phyloP scores from a whole-genome alignment of 1,140 invertebrate genomes.

The Sitophilus oryzae region DNA sequence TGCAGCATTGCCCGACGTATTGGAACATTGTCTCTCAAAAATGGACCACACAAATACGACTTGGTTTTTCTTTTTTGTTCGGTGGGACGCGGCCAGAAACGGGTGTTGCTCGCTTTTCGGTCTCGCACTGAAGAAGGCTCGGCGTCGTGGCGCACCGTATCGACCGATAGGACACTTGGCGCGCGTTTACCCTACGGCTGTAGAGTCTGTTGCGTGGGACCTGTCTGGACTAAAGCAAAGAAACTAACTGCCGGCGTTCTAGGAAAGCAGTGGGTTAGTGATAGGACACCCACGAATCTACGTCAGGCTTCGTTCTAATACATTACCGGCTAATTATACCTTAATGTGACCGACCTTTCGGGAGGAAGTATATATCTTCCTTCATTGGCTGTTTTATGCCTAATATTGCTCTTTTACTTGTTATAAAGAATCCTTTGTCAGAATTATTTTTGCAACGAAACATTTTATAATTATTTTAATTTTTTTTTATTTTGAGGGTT shows the following conservation, averaged over 20 bases:
- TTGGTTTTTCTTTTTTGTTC: not conserved
- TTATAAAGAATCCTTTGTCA: no score
- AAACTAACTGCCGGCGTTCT: not conserved
- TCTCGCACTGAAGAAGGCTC: not conserved
- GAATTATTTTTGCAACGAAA: no score
- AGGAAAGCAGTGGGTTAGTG: not conserved
- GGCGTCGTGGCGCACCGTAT: not conserved
- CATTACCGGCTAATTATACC: no score
- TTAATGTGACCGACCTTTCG: no score
- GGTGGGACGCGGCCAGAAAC: not conserved
- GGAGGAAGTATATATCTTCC: no score
- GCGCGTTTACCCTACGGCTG: not conserved
- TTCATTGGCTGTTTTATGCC: no score
- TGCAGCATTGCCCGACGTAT: not conserved
- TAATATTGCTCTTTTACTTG: no score
- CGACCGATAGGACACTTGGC: not conserved
- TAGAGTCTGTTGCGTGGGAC: not conserved
- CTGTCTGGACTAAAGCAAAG: not conserved
- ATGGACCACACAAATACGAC: no score
- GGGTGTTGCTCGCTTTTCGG: not conserved
- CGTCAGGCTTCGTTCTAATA: no score
- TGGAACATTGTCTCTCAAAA: no score
- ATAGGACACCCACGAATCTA: not conserved
- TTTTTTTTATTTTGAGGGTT: no score
- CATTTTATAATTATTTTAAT: no score